These are phyloP conservation scores for Peromyscus maniculatus DNA, from an alignment of 2,113 vertebrate genomes.

Conservation along the genomic window DNA sequence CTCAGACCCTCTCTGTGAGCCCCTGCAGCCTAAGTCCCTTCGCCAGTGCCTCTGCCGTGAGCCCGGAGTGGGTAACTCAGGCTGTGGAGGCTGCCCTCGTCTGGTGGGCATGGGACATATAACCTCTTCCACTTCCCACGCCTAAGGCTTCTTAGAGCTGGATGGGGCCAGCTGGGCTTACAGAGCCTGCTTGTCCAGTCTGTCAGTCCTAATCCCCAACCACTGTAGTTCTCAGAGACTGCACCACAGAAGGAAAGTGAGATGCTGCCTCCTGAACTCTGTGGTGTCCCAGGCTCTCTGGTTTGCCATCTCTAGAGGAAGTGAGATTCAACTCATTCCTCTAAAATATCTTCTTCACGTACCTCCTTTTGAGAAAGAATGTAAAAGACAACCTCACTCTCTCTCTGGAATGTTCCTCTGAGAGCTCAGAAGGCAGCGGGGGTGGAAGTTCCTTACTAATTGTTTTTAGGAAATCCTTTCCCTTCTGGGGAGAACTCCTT, in stretches of 20 bases:
- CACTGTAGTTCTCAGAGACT: background rate
- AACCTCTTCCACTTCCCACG: too few species aligned
- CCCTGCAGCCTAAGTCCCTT: background rate
- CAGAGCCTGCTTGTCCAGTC: background rate
- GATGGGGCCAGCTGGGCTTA: background rate
- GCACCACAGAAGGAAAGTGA: accelerated
- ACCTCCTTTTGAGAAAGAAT: background rate
- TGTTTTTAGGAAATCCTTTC: background rate
- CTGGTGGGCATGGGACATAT: background rate
- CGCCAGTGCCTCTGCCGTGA: accelerated
- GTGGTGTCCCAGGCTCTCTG: background rate
- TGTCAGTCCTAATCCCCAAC: background rate
- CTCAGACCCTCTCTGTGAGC: background rate
- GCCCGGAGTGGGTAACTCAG: background rate
- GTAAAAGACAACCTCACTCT: background rate
- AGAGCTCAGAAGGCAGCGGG: background rate
- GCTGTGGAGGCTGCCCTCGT: background rate
- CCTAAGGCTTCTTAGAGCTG: background rate
- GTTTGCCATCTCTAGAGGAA: background rate
- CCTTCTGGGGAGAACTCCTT: background rate
- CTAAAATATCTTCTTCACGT: background rate
- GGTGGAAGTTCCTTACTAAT: background rate
- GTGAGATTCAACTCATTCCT: background rate
- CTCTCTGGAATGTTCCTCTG: background rate
- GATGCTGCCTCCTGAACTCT: background rate